These are phyloP conservation scores for Pristionchus fissidentatus DNA, from an alignment of 2,888 invertebrate species.

Conservation along the genomic window DNA sequence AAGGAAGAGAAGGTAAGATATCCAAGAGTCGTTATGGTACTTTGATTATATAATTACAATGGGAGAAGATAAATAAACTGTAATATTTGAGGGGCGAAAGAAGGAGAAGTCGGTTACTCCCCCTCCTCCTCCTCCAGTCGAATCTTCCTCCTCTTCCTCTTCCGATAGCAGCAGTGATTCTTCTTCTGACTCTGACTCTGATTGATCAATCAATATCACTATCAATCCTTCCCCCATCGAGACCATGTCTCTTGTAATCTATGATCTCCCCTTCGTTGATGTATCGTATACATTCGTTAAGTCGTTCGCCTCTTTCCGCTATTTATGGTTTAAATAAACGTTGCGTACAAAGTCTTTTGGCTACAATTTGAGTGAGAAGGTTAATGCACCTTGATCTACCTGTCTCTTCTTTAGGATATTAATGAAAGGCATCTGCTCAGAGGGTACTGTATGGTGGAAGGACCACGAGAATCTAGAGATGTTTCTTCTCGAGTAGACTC, in stretches of 20 bases:
- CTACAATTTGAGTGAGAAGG: neutral
- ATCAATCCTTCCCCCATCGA: too few species aligned
- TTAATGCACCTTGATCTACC: neutral
- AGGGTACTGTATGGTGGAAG: conserved; percentile 8
- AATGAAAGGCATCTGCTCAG: neutral
- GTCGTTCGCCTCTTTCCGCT: neutral
- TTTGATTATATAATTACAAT: neutral
- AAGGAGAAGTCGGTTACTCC: neutral
- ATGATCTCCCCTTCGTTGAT: neutral
- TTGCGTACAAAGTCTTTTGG: neutral
- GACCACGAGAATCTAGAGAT: neutral
- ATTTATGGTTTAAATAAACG: neutral
- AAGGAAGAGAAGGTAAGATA: neutral
- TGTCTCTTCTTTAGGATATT: neutral
- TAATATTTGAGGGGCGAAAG: neutral
- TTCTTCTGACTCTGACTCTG: conserved; percentile 9
- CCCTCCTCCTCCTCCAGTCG: neutral
- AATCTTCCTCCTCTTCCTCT: conserved; percentile 32
- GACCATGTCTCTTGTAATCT: neutral
- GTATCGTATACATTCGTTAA: neutral
- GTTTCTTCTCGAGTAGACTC: neutral
- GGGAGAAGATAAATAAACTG: neutral
- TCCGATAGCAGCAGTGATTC: conserved; percentile 17
- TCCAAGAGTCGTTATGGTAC: neutral
- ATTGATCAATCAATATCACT: conserved; percentile 28